phyloP scores from a whole-genome alignment of 2,888 invertebrate genomes.

The Harpalus rufipes region DNA sequence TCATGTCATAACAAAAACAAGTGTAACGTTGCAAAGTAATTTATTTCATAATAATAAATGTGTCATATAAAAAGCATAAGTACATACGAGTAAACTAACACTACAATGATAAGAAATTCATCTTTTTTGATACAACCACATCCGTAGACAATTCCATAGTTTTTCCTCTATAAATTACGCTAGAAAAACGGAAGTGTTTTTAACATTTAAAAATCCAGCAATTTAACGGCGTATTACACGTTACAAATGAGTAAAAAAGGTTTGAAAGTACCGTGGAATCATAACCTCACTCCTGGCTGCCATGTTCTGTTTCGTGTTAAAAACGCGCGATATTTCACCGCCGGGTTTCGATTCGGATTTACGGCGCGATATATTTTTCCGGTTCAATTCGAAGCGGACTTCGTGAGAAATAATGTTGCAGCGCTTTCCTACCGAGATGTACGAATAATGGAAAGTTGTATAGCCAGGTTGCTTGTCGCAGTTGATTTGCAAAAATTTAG shows the following conservation, averaged over 20 bases:
- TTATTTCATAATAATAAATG: not conserved
- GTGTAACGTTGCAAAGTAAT: not conserved
- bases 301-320: not conserved
- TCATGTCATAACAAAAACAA: not conserved
- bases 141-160: not conserved
- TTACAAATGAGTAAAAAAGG: conserved; percentile 32
- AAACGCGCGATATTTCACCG: not conserved
- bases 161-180: not conserved
- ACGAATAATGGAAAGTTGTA: too few species aligned
- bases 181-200: not conserved
- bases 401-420: conserved; percentile 11
- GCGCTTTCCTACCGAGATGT: too few species aligned
- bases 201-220: not conserved
- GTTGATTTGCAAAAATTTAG: too few species aligned
- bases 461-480: too few species aligned
- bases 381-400: conserved; percentile 30
- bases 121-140: conserved; percentile 2
- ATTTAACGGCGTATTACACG: conserved; percentile 42
- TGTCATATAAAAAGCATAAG: not conserved
- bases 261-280: not conserved
- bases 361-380: conserved; percentile 44
- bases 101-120: not conserved
- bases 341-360: conserved; percentile 24
- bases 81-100: not conserved
- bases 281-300: not conserved